A percentile compares a stretch with the other conserved stretches of the same genome.
Evolutionary conservation across 2,797 vertebrate species (phyloP).

Genomic region (Cossypha dichroa): DNA sequence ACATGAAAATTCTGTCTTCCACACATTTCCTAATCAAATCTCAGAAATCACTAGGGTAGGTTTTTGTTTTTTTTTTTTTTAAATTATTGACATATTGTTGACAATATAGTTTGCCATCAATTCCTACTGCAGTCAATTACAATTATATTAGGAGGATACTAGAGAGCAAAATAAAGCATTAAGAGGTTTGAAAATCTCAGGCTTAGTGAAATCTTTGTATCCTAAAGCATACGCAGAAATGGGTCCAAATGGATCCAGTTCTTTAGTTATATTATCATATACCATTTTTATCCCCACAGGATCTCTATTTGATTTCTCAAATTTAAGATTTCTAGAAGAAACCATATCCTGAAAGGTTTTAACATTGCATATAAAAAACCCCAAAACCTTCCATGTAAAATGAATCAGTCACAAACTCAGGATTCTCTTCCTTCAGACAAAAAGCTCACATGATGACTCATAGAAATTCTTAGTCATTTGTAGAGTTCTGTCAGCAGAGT

Average conservation of each 20-base stretch:
- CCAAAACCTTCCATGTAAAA: background rate
- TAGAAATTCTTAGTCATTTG: background rate
- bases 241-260: background rate
- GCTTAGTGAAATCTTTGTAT: background rate
- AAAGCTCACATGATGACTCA: background rate
- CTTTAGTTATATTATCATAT: background rate
- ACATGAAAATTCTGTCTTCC: background rate
- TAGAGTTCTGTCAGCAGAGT: background rate
- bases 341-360: background rate
- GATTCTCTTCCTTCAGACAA: background rate
- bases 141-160: background rate
- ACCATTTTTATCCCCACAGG: background rate
- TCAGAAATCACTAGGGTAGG: background rate
- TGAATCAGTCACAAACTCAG: background rate
- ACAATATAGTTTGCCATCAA: background rate
- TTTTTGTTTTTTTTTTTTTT: background rate
- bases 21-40: background rate
- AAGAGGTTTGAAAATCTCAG: background rate
- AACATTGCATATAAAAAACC: background rate
- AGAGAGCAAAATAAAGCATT: background rate
- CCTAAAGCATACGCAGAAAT: background rate
- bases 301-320: background rate
- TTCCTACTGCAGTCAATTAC: background rate
- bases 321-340: background rate
- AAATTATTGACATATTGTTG: background rate